Conservation (phyloP, 64 coral and sea anemone genomes). For the Orbicella faveolata region DNA sequence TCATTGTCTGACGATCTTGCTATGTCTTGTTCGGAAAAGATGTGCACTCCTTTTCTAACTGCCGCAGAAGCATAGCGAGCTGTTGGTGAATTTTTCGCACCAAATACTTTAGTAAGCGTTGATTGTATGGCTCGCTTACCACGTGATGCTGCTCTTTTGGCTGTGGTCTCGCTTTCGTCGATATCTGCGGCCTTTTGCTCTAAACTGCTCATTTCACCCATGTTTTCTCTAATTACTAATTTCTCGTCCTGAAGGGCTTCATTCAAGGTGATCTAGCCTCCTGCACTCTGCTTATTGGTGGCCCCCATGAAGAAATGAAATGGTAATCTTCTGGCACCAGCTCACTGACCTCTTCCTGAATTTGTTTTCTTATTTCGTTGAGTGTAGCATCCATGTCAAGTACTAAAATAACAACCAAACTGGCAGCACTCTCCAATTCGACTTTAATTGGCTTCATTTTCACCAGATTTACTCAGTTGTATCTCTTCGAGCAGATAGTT, state of each 20-base stretch:
- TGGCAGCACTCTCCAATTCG: no score
- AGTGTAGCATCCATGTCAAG: no score
- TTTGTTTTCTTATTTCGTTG: background rate
- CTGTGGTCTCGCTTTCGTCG: background rate
- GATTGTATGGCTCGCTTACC: background rate
- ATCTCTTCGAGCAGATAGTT: no score
- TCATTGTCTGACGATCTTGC: background rate
- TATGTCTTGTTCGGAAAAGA: conserved; percentile 18
- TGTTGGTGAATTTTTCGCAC: conserved; percentile 13
- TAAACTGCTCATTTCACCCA: no score
- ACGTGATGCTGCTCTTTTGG: background rate
- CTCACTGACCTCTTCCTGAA: background rate
- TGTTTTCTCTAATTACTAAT: no score
- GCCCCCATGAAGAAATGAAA: no score
- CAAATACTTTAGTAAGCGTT: background rate
- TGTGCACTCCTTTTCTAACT: conserved; percentile 19
- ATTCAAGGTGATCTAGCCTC: background rate
- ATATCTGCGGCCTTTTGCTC: no score
- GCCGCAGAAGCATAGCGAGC: background rate
- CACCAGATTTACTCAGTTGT: no score
- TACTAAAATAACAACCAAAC: no score
- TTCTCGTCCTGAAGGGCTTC: no score
- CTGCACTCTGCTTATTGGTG: background rate
- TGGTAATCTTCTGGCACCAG: background rate
- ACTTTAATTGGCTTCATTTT: no score